Conservation (phyloP, 2,797 vertebrate genomes). For the Pangasius krempfi region DNA sequence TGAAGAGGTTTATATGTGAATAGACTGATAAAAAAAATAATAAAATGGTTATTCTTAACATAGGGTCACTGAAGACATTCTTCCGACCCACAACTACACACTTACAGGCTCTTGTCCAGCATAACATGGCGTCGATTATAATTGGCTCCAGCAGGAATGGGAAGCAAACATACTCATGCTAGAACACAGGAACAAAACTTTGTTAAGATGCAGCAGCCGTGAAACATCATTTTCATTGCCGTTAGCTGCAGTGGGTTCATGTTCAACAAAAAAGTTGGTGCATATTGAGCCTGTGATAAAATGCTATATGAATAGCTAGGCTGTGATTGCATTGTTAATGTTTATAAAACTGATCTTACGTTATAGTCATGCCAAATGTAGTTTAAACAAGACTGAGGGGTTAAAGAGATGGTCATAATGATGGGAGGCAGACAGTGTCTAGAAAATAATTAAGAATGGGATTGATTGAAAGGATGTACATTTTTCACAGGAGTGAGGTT, state of each 20-base stretch:
- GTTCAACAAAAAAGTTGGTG: neutral
- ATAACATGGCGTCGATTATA: constrained; percentile 39
- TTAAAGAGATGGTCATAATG: neutral
- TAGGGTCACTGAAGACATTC: neutral
- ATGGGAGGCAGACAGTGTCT: neutral
- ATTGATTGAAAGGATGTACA: neutral
- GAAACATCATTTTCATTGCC: constrained; percentile 13
- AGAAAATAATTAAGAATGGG: neutral
- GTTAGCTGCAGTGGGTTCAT: constrained; percentile 19
- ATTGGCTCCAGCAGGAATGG: constrained; percentile 44
- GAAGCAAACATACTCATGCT: constrained; percentile 32
- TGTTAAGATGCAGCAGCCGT: constrained; percentile 23
- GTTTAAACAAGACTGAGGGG: neutral
- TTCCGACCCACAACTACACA: constrained; percentile 8
- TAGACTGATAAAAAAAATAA: neutral
- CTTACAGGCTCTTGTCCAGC: constrained; percentile 34
- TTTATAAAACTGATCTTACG: neutral
- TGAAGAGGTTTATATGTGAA: neutral
- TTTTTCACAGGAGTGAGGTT: neutral
- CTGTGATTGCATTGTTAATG: no score
- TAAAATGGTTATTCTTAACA: neutral
- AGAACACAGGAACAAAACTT: constrained; percentile 25
- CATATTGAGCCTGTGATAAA: neutral
- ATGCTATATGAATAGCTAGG: neutral
- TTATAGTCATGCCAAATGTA: neutral